Conservation (phyloP, 2,888 invertebrate genomes). For the Lysandra bellargus region DNA sequence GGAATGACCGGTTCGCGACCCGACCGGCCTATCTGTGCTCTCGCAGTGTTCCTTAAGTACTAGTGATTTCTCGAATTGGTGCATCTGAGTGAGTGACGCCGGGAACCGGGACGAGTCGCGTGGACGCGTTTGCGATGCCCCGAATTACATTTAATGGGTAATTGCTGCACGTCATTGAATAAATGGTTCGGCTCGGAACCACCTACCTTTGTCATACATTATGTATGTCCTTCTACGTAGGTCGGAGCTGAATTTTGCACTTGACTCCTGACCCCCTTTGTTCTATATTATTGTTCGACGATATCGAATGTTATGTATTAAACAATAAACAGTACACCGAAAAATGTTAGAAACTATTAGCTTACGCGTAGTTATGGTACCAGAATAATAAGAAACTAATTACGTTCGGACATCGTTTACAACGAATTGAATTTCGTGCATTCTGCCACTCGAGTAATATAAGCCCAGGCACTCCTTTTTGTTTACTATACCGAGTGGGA, state of each 20-base stretch:
- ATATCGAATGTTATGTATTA: not conserved
- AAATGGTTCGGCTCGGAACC: constrained; percentile 66
- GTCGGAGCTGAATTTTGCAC: constrained; percentile 69
- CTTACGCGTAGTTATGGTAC: not conserved
- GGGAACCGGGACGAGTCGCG: constrained; percentile 67
- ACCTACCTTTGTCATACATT: constrained; percentile 63
- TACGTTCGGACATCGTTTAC: not conserved
- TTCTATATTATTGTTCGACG: constrained; percentile 45
- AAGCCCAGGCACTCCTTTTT: constrained; percentile 35
- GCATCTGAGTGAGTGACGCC: constrained; percentile 74
- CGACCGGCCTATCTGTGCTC: constrained; percentile 60
- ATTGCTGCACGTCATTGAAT: constrained; percentile 79
- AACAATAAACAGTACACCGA: not conserved
- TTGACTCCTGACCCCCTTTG: constrained; percentile 67
- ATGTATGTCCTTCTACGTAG: constrained; percentile 66
- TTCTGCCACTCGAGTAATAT: constrained; percentile 18
- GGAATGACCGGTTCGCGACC: constrained; percentile 67
- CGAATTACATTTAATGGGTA: constrained; percentile 80
- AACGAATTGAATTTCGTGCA: not conserved
- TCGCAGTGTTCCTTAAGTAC: constrained; percentile 60
- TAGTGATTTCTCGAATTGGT: constrained; percentile 73
- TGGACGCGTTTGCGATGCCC: constrained; percentile 72
- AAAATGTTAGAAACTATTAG: not conserved
- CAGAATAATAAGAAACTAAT: not conserved
- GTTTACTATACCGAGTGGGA: constrained; percentile 41